Base-by-base conservation (phyloP, 92 coral and sea anemone genomes). In the Actinostola sp. region DNA sequence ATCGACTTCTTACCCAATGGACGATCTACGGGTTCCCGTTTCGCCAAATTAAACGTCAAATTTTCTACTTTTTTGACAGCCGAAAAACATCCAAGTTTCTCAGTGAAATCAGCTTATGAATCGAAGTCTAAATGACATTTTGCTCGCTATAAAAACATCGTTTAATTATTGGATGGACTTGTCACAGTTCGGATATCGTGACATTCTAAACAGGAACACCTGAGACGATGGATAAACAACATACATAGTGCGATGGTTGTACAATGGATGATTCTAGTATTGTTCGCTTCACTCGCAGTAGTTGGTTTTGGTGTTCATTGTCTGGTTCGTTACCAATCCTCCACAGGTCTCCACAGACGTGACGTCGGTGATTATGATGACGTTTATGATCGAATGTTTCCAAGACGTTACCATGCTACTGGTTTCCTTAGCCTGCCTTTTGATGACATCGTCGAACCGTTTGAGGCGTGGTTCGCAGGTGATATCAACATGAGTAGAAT, bases 401-500 rank as follows among this genome's bases (percentile, higher is more conserved):
- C 98, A 6, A 76, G 93, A 35, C 48, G 72, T 21, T 94, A 94
- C 67, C 98, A 94, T 76, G 90, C 95, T 0, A 79, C 97, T 14
- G 98, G 98, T n/a, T 44, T 91, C 14, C 72, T 94, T 0, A 79
- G 86, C 15, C 77, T 94, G 46, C 98, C 98, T 4, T 94, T 74
- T 70, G 98, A 94, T 58, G 89, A 80, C 42, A 94, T 94, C 39
- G 90, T 79, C 24, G 98, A 94, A 56, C 98, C 98, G 17, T 94
- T 94, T 29, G 98, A 94, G 73, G 95, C 92, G 24, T 94, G 98
- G 98, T 94, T 85, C 62, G 98, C 98, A 0, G 98, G 98, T 30
- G 94, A 91, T 29, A 24, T 75, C 24, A 82, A 91, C 66, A 91
- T 83, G 97, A 94, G 98, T 68, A 66, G 98, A 66, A 94, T 91